Evolutionary conservation across 2,888 invertebrate species (phyloP).

Genomic region (Meganola albula): DNA sequence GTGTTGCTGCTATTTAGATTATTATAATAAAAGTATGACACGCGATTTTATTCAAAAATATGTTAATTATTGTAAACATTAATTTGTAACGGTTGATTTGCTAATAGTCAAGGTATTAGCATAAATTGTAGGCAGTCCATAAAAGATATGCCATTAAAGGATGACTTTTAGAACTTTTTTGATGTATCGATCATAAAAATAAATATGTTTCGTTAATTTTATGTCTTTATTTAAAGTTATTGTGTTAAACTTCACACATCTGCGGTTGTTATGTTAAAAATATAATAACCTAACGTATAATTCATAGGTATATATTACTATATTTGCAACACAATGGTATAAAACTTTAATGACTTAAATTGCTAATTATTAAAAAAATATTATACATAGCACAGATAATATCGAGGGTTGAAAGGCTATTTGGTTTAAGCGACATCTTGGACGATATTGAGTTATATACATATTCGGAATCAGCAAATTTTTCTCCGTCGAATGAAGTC

Average conservation of each 20-base stretch:
- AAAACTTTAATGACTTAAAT: no score
- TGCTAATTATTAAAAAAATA: no score
- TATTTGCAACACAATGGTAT: no score
- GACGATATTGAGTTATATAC: no score
- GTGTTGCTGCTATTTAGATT: constrained; percentile 45
- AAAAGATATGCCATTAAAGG: constrained; percentile 44
- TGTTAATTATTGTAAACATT: constrained; percentile 71
- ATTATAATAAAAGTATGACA: constrained; percentile 49
- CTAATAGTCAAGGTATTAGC: constrained; percentile 60
- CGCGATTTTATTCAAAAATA: constrained; percentile 63
- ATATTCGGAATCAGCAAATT: no score
- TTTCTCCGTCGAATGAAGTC: no score
- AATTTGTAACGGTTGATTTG: constrained; percentile 77
- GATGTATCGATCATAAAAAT: constrained; percentile 61
- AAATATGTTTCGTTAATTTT: constrained; percentile 45
- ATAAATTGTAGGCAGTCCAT: constrained; percentile 51
- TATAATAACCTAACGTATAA: no score
- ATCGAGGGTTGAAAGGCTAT: no score
- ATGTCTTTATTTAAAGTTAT: constrained; percentile 42
- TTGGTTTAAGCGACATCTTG: no score
- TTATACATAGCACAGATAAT: no score
- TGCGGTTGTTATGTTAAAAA: constrained; percentile 55
- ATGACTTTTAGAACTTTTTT: constrained; percentile 66
- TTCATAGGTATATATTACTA: no score
- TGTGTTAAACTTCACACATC: constrained; percentile 35